A percentile compares a stretch with the other conserved stretches of the same genome.
Evolutionary conservation across 2,113 vertebrate species (phyloP).

Genomic region (Crotalus horridus): DNA sequence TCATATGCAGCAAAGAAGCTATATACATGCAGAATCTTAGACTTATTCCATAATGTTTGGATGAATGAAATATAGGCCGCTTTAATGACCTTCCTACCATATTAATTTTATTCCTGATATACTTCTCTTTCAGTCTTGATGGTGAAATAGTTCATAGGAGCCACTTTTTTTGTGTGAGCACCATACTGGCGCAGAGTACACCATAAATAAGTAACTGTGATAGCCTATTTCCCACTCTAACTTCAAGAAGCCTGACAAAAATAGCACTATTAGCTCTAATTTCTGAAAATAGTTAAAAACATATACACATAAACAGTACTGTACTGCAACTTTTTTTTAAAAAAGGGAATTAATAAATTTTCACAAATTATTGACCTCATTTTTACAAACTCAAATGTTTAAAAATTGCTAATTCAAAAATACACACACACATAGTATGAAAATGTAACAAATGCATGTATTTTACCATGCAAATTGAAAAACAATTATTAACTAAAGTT

Average conservation of each 20-base stretch:
- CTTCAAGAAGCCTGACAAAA: not conserved
- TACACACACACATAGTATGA: not conserved
- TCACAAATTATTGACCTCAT: fast-evolving
- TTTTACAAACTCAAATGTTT: not conserved
- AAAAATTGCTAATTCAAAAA: not conserved
- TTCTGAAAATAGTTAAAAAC: not conserved
- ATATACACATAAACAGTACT: not conserved
- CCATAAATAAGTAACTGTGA: fast-evolving
- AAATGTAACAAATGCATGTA: slow-evolving; percentile 16
- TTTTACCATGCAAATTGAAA: slow-evolving; percentile 1
- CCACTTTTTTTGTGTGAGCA: slow-evolving; percentile 1
- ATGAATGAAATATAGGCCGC: not conserved
- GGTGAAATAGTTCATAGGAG: slow-evolving; percentile 15
- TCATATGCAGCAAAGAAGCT: too few species aligned
- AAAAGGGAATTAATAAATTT: not conserved
- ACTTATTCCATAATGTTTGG: not conserved
- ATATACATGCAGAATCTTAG: not conserved
- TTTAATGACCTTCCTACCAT: slow-evolving; percentile 17
- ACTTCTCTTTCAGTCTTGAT: not conserved
- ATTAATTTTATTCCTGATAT: not conserved
- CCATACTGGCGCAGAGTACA: not conserved
- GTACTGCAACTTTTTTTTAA: not conserved
- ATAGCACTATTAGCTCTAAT: not conserved
- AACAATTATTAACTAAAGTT: not conserved
- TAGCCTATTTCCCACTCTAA: not conserved